Conservation (phyloP, 2,888 invertebrate genomes). For the Ceramica pisi region DNA sequence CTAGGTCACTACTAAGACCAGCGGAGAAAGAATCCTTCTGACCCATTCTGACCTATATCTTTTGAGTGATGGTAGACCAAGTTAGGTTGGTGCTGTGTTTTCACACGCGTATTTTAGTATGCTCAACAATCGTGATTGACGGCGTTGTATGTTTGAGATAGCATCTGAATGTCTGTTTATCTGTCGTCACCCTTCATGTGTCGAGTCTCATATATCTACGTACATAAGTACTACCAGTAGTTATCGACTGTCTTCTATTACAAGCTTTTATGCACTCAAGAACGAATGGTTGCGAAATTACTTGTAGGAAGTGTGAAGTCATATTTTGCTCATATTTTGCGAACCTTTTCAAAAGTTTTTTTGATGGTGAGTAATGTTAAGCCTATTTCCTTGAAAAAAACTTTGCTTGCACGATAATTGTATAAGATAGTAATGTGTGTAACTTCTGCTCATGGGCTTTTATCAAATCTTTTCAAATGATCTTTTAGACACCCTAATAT, state of each 20-base stretch:
- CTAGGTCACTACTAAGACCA: constrained; percentile 51
- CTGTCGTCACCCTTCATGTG: constrained; percentile 79
- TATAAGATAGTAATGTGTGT: constrained; percentile 4
- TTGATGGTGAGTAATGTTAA: constrained; percentile 2
- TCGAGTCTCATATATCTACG: constrained; percentile 28
- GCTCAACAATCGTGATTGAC: constrained; percentile 75
- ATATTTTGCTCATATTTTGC: constrained; percentile 10
- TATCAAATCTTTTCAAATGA: too few relatives aligned
- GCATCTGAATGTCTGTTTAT: constrained; percentile 72
- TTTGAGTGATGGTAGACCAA: constrained; percentile 40
- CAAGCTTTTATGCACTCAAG: constrained; percentile 45
- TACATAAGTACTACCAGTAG: constrained; percentile 11
- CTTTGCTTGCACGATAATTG: not conserved
- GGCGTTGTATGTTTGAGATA: constrained; percentile 73
- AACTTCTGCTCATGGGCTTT: too few relatives aligned
- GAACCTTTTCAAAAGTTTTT: constrained; percentile 25
- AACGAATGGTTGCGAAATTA: constrained; percentile 20
- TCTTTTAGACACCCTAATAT: too few relatives aligned
- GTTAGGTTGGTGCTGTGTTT: constrained; percentile 59
- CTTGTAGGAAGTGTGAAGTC: constrained; percentile 46
- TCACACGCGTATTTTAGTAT: constrained; percentile 67
- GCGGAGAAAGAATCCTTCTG: constrained; percentile 58
- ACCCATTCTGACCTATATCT: constrained; percentile 55
- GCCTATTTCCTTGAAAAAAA: constrained; percentile 32
- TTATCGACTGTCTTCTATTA: constrained; percentile 37